Conservation (phyloP, 2,113 vertebrate species). For the Oreochromis aureus region DNA sequence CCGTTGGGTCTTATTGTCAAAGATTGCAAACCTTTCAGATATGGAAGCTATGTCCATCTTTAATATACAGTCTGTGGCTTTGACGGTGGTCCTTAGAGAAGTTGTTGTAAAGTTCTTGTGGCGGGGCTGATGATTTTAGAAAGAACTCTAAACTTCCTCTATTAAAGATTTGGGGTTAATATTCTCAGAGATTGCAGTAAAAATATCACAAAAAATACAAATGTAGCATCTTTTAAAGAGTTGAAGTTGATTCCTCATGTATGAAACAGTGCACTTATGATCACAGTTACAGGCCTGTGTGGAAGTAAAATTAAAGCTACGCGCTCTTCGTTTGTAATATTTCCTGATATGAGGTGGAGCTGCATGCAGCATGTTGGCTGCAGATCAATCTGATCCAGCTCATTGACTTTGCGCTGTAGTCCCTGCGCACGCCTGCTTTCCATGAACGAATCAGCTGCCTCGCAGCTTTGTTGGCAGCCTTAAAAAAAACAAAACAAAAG, state of each 20-base stretch:
- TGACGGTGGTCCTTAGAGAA: background rate
- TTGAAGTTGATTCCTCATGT: background rate
- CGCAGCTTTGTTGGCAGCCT: background rate
- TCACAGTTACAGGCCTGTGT: background rate
- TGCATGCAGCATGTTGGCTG: background rate
- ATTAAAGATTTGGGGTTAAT: background rate
- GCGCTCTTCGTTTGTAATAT: too few relatives aligned
- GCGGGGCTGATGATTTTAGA: background rate
- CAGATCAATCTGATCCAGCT: background rate
- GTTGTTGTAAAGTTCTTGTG: background rate
- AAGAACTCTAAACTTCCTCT: background rate
- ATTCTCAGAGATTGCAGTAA: fast-evolving
- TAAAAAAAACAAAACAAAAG: background rate
- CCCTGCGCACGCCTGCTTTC: background rate
- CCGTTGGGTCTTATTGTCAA: fast-evolving
- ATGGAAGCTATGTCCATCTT: fast-evolving
- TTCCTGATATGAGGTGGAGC: background rate
- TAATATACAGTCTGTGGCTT: background rate
- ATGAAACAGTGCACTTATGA: background rate
- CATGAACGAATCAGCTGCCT: background rate
- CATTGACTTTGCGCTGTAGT: background rate
- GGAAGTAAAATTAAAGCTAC: background rate
- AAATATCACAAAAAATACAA: background rate
- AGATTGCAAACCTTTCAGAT: background rate
- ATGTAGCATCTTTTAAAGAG: background rate